phyloP scores from a whole-genome alignment of 2,797 vertebrate genomes.

The Xiphorhynchus erythropygius region DNA sequence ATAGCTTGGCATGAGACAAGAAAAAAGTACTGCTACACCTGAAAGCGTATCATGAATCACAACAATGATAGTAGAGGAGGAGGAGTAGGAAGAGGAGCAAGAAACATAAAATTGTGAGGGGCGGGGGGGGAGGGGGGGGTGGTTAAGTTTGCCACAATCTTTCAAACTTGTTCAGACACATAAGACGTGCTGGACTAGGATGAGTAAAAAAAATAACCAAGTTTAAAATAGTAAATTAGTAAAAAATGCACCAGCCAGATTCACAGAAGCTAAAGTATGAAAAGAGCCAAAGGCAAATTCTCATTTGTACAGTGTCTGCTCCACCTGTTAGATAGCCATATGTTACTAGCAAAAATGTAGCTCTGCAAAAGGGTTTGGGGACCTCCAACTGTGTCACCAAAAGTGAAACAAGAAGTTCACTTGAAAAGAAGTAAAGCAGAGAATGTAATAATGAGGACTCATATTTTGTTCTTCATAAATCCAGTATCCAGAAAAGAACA shows the following conservation, averaged over 20 bases:
- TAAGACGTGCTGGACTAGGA: conserved; percentile 20
- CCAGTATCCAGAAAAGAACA: not conserved
- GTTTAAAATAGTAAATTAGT: conserved; percentile 14
- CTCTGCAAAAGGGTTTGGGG: conserved; percentile 9
- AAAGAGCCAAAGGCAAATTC: conserved; percentile 57
- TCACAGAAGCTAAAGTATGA: conserved; percentile 24
- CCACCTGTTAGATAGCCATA: conserved; percentile 57
- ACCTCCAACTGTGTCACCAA: not conserved
- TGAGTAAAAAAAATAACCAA: not conserved
- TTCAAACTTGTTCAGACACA: not conserved
- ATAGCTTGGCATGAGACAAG: not conserved
- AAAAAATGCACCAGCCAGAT: conserved; percentile 31
- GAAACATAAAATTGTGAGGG: not conserved
- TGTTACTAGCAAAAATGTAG: conserved; percentile 34
- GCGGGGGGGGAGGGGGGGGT: too few relatives aligned
- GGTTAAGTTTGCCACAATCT: not conserved
- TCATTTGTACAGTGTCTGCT: conserved; percentile 24
- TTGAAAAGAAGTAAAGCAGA: not conserved
- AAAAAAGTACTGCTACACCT: not conserved
- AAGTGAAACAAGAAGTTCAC: not conserved
- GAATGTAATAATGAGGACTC: not conserved
- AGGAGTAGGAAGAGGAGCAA: not conserved
- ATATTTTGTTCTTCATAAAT: not conserved
- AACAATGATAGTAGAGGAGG: not conserved
- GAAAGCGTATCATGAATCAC: not conserved